Base-by-base conservation (phyloP, 2,888 invertebrate genomes). In the Seira ritae region DNA sequence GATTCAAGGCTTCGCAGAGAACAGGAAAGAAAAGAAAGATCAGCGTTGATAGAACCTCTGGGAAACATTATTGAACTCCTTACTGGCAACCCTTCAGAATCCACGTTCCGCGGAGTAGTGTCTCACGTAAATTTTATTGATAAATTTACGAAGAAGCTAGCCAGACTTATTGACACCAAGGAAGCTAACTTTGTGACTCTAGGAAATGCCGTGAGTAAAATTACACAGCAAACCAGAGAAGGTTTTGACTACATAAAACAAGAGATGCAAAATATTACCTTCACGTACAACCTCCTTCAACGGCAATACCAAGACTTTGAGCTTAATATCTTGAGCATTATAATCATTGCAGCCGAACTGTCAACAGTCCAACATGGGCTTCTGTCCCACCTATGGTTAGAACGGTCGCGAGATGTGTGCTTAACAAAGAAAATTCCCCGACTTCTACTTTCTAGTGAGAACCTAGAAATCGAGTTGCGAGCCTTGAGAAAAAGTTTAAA, bases 361-460 rank as follows among this genome's bases (percentile, higher is more conserved):
- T n/a, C n/a, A n/a, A n/a, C n/a, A n/a, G n/a, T n/a, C n/a, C n/a
- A n/a, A n/a, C n/a, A n/a, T n/a, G n/a, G n/a, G n/a, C n/a, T 72
- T 10, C 31, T 72, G 1, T 10, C 60, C 0, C 31, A 72, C 20
- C 6, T 72, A 0, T 72, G 72, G 72, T 2, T 60, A 0, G 62
- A 72, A 17, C n/a, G 31, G 15, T 4, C 72, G 1, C 23, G 19
- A 3, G 31, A 31, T 17, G 1, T 12, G 0, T 72, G 72, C 19
- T 8, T 72, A 1, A 1, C 3, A 1, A 72, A 60, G 62, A 72
- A 72, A 62, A 72, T 72, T 24, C 72, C 72, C 1, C 1, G 31
- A 0, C 17, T 60, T 17, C 17, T 72, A 0, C 3, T 72, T 1
- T 17, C n/a, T 15, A 24, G n/a, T 3, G 6, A 8, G 1, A 22